Percentiles rank a stretch among this genome's conserved stretches.
Conservation (phyloP, 2,888 invertebrate species). For the Prenolepis imparis region DNA sequence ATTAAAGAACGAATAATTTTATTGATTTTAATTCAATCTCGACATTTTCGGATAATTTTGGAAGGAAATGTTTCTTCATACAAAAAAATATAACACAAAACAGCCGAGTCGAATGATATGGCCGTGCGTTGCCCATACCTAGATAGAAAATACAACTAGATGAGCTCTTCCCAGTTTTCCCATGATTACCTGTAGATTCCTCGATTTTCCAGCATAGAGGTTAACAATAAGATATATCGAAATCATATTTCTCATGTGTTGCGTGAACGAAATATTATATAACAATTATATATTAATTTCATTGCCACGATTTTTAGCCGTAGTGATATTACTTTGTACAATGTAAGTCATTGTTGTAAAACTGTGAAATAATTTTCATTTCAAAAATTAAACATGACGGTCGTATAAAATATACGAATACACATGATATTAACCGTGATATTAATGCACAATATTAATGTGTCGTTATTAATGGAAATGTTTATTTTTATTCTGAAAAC, state of each 20-base stretch:
- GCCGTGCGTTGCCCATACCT: conserved; percentile 67
- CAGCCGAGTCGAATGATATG: conserved; percentile 26
- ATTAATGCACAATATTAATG: conserved; percentile 2
- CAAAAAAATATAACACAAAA: conserved; percentile 8
- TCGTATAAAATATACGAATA: conserved; percentile 33
- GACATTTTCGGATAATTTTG: conserved; percentile 18
- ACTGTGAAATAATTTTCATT: conserved; percentile 16
- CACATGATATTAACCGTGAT: conserved; percentile 15
- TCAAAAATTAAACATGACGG: conserved; percentile 13
- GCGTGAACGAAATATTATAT: conserved; percentile 29
- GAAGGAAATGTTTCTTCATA: background rate
- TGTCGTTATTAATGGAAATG: background rate
- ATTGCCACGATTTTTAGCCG: conserved; percentile 20
- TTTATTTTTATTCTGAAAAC: conserved; percentile 12
- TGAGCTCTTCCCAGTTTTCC: conserved; percentile 79
- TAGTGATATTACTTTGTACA: conserved; percentile 36
- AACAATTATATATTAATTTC: conserved; percentile 28
- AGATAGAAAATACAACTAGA: conserved; percentile 76
- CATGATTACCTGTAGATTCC: conserved; percentile 71
- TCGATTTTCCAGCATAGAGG: conserved; percentile 70
- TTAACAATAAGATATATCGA: conserved; percentile 63
- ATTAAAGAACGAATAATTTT: background rate
- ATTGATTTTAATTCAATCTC: background rate
- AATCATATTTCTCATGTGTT: conserved; percentile 50
- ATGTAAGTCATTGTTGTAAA: conserved; percentile 4